These are phyloP conservation scores for Glaucopsyche alexis DNA, from an alignment of 2,888 invertebrate species.

Conservation along the genomic window DNA sequence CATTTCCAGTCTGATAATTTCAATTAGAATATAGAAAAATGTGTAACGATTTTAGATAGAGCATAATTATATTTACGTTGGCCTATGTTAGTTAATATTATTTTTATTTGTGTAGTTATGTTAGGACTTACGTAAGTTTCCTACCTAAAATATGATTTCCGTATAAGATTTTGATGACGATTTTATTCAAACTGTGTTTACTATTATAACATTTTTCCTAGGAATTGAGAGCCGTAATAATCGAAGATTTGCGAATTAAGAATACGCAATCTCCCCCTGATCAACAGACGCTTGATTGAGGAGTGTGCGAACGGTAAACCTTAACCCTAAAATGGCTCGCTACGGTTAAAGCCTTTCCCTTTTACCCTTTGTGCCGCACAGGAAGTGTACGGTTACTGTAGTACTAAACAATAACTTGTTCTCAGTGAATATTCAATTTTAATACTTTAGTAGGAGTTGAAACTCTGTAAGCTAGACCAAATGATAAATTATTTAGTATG, in stretches of 20 bases:
- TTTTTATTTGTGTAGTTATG: no score
- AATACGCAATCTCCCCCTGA: no score
- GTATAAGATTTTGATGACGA: no score
- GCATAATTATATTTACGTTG: neutral
- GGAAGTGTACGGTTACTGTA: conserved; percentile 4
- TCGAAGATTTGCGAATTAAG: no score
- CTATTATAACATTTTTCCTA: no score
- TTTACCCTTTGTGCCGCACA: neutral
- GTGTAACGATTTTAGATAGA: neutral
- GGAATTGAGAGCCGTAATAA: no score
- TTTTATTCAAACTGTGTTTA: no score
- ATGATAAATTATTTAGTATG: neutral
- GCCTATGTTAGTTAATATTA: no score
- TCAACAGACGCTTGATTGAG: no score
- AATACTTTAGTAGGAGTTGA: neutral
- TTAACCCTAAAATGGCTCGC: neutral
- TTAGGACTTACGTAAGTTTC: no score
- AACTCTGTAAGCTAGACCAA: neutral
- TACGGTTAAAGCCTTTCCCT: neutral
- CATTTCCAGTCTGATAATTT: conserved; percentile 7
- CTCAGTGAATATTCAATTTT: neutral
- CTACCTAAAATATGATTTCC: no score
- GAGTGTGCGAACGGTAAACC: no score
- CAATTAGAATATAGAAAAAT: neutral
- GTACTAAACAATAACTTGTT: conserved; percentile 1